phyloP scores from a whole-genome alignment of 2,113 vertebrate genomes.

The Grus americana region DNA sequence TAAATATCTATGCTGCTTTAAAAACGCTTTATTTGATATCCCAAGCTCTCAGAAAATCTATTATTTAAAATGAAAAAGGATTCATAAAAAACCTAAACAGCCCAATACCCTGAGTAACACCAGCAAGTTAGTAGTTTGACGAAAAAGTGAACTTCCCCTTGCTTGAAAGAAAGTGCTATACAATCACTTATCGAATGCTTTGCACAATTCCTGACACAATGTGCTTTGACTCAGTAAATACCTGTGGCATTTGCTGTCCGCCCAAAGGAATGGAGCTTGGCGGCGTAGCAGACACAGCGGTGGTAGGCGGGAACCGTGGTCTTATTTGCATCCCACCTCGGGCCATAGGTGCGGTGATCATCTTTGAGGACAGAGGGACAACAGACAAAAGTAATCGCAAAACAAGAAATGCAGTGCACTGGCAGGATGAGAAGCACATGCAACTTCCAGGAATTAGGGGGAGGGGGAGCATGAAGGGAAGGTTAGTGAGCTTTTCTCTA shows the following conservation, averaged over 20 bases:
- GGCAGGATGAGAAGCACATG: conserved; percentile 67
- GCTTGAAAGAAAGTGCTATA: neutral
- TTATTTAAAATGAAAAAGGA: neutral
- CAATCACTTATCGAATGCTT: neutral
- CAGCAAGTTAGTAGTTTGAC: neutral
- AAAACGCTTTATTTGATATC: neutral
- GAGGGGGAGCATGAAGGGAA: neutral
- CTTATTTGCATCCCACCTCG: conserved; percentile 88
- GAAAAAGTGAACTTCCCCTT: neutral
- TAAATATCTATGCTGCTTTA: neutral
- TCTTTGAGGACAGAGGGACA: conserved; percentile 87
- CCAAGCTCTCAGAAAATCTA: neutral
- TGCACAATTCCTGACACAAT: neutral
- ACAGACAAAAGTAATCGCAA: conserved; percentile 86
- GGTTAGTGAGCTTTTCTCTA: conserved; percentile 53
- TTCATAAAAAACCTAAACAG: neutral
- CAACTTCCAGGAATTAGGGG: conserved; percentile 1
- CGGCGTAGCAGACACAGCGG: conserved; percentile 78
- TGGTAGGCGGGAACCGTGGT: conserved; percentile 84
- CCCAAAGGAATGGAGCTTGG: conserved; percentile 80
- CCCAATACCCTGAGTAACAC: neutral
- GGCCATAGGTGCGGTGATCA: conserved; percentile 84
- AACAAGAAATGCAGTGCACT: conserved; percentile 81
- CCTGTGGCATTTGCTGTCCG: conserved; percentile 88
- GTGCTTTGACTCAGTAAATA: conserved; percentile 75